phyloP scores from a whole-genome alignment of 2,888 invertebrate genomes.

The Malachius bipustulatus region DNA sequence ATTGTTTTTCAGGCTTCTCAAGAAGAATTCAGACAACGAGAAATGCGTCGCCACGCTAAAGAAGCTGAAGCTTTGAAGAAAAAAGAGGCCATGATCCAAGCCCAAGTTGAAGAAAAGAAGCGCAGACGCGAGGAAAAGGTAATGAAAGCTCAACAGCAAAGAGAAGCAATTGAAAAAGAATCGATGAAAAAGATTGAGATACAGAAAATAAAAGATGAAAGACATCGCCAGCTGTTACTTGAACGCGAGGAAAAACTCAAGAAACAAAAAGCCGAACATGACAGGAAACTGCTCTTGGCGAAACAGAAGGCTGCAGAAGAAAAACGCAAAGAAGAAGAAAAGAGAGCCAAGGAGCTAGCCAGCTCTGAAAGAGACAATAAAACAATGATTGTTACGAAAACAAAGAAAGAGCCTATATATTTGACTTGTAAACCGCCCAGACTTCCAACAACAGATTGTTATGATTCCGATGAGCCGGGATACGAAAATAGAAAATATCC shows the following conservation, averaged over 20 bases:
- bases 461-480: slow-evolving; percentile 42
- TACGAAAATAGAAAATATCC: slow-evolving; percentile 32
- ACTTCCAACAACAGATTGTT: slow-evolving; percentile 44
- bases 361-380: slow-evolving; percentile 26
- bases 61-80: slow-evolving; percentile 36
- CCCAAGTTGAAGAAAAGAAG: slow-evolving; percentile 45
- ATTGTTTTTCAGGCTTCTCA: slow-evolving; percentile 26
- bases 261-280: slow-evolving; percentile 35
- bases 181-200: slow-evolving; percentile 39
- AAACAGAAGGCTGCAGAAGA: slow-evolving; percentile 39
- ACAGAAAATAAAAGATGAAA: slow-evolving; percentile 43
- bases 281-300: slow-evolving; percentile 46
- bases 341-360: slow-evolving; percentile 27
- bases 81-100: slow-evolving; percentile 47
- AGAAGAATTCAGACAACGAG: slow-evolving; percentile 25
- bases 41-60: slow-evolving; percentile 21
- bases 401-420: slow-evolving; percentile 32
- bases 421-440: slow-evolving; percentile 33
- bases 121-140: slow-evolving; percentile 37
- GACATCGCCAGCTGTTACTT: slow-evolving; percentile 25
- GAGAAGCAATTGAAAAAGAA: slow-evolving; percentile 41
- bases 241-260: slow-evolving; percentile 9
- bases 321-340: slow-evolving; percentile 25
- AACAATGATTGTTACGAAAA: slow-evolving; percentile 21
- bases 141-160: slow-evolving; percentile 35